Conservation (phyloP, 2,797 vertebrate species). For the Siniperca obscura region DNA sequence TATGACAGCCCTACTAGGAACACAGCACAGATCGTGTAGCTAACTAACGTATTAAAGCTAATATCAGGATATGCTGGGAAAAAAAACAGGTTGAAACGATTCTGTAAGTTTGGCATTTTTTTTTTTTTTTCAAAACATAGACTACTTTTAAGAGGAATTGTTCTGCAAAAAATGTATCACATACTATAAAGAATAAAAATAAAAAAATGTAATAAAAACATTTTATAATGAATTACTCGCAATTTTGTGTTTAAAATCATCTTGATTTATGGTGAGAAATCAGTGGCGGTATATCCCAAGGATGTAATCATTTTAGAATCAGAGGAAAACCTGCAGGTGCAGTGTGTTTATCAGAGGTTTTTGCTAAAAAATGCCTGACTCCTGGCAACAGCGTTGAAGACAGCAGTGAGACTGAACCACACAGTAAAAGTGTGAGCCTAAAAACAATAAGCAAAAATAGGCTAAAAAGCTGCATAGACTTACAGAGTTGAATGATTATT, state of each 20-base stretch:
- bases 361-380: too few species aligned
- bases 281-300: neutral
- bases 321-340: neutral
- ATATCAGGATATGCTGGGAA: neutral
- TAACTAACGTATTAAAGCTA: neutral
- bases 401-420: too few species aligned
- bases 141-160: too few species aligned
- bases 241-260: constrained; percentile 7
- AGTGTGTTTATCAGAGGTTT: neutral
- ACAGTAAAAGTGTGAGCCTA: too few species aligned
- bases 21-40: neutral
- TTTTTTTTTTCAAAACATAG: too few species aligned
- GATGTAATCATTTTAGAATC: neutral
- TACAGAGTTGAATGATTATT: too few species aligned
- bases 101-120: neutral
- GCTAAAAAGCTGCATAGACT: too few species aligned
- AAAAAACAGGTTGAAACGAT: neutral
- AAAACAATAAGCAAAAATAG: too few species aligned
- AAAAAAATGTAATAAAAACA: neutral
- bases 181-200: neutral
- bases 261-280: neutral
- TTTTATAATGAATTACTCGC: neutral
- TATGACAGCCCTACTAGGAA: neutral
- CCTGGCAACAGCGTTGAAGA: too few species aligned
- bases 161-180: neutral